phyloP scores from a whole-genome alignment of 2,888 invertebrate genomes.

The Mactromeris polynyma region DNA sequence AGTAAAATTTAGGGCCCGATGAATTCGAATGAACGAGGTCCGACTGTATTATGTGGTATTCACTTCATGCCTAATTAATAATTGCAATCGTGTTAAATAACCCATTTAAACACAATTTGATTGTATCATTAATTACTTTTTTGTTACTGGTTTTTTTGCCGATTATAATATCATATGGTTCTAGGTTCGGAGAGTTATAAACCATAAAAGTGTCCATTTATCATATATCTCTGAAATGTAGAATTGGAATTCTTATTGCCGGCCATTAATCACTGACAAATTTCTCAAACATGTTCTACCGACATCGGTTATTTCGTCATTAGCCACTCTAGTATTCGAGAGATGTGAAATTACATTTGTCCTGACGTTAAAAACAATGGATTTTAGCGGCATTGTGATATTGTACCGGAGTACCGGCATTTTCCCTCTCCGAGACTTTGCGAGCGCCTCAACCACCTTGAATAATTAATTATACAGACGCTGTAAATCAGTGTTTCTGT shows the following conservation, averaged over 20 bases:
- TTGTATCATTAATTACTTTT: neutral
- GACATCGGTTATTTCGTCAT: constrained; percentile 4
- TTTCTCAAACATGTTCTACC: neutral
- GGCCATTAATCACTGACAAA: constrained; percentile 17
- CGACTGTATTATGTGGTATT: neutral
- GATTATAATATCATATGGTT: neutral
- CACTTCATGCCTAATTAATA: neutral
- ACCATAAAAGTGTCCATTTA: neutral
- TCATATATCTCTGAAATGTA: neutral
- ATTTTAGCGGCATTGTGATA: neutral
- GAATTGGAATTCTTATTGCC: neutral
- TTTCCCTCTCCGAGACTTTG: constrained; percentile 15
- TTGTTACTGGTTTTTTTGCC: neutral
- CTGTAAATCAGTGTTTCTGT: constrained; percentile 46
- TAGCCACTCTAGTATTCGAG: neutral
- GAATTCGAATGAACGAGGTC: no score
- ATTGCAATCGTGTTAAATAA: neutral
- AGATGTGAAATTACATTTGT: constrained; percentile 22
- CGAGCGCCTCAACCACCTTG: constrained; percentile 47
- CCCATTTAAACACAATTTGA: constrained; percentile 8
- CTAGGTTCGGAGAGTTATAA: neutral
- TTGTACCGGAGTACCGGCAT: constrained; percentile 7
- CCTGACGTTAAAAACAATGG: constrained; percentile 19
- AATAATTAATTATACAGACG: constrained; percentile 53
- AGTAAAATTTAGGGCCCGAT: no score